Evolutionary conservation across 1,140 invertebrate species (phyloP), one percentile per base, ranked within the genome.

Genomic region (Ceratina japonica): DNA sequence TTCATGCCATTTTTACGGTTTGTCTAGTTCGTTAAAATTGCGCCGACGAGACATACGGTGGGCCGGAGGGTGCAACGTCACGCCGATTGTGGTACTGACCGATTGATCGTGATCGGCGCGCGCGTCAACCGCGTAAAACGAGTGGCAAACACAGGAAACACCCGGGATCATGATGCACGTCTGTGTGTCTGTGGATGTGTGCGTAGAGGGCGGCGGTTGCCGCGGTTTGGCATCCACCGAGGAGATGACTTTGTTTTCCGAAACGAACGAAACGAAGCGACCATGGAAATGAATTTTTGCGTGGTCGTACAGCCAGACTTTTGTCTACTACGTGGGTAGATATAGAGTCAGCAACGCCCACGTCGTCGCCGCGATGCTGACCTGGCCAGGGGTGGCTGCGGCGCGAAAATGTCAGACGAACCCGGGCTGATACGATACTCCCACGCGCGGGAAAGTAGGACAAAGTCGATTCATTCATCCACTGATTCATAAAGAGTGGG

Each of bases 381-480:
- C 70, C 62, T 79, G 77, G 74, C 71, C 65, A 61, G 64, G 79
- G 82, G 79, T 69, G 73, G 81, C 63, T 86, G 81, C 78, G 75
- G 62, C 74, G 82, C 76, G 86, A 86, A 88, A 88, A 87, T 87
- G 87, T 87, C 87, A 87, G 87, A 87, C 79, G 75, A 56, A 62
- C 76, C 82, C 58, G 54, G 54, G 66, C 80, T 79, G 82, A 84
- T 82, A 86, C 87, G 85, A 72, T 87, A 85, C 82, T 77, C 88
- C 87, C 84, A 89, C 88, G 87, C 85, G 65, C 44, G 22, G 59
- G 68, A 88, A 90, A 90, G 81, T 90, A 80, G 89, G 86, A 84
- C 88, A 90, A 89, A 90, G 88, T 89, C 86, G 88, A 89, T 89
- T 90, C 89, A 90, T 90, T 90, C 89, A 90, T 90, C 83, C 76